Base-by-base conservation (phyloP, 2,797 vertebrate species). In the Helicolenus hilgendorfi region DNA sequence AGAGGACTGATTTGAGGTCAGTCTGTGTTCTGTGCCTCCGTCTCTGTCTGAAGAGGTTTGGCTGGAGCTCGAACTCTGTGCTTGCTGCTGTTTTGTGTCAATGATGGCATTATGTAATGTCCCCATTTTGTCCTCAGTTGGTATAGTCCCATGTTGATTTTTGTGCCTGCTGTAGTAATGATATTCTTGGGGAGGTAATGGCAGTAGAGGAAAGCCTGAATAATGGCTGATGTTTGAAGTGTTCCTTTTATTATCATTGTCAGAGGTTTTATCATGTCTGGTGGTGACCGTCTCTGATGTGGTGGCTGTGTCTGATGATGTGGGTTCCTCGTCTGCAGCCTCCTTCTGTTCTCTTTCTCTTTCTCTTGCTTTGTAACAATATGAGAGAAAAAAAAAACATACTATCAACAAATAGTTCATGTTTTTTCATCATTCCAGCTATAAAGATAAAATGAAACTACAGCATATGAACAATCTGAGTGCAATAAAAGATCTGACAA, bases 101-200 rank as follows among this genome's bases (percentile, higher is more conserved):
- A 75, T 86, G 58, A 89, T 36, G 11, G 69, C 93, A 83, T 95
- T 75, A 73, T 96, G 91, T 18, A 97, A 92, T 26, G 97, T 96
- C 45, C 97, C 97, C 97, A 98, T 97, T 83, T 94, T 97, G 87
- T 98, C 97, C 68, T 97, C 97, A 22, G 88, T 93, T 59, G 81
- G 86, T 72, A 0, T 4, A 35, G 26, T 65, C 24, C 59, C 7
- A 33, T 60, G 49, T 33, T 74, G 79, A 56, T 60, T 62, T 72
- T 64, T 45, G 73, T 70, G 65, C 76, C 85, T 31, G 22, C 84
- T 31, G 20, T 84, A 58, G 79, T 75, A 80, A 69, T 77, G 26
- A 63, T 93, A 36, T 69, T 97, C 94, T 70, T 35, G 85, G 4
- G 97, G 97, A 24, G 97, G 97, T 20, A 92, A 85, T 1, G 96